A percentile compares a stretch with the other conserved stretches of the same genome.
phyloP scores from a whole-genome alignment of 2,888 invertebrate species.

The Dyspetes luteomarginatus region DNA sequence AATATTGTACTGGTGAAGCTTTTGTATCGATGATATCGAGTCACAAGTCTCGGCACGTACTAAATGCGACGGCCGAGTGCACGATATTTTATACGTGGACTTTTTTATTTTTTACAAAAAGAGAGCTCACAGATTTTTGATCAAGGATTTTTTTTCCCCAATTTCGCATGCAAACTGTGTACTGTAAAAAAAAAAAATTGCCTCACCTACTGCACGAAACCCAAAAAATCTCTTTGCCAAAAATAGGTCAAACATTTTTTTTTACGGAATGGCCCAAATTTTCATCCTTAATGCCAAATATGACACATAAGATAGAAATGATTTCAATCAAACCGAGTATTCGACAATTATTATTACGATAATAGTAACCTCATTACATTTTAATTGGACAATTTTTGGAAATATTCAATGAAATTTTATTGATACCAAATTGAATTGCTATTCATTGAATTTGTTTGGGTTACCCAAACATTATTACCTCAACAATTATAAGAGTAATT shows the following conservation, averaged over 20 bases:
- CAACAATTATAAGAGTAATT: too few relatives aligned
- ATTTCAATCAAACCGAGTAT: too few relatives aligned
- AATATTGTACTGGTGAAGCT: neutral
- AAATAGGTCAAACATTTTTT: neutral
- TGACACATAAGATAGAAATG: too few relatives aligned
- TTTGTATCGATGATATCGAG: neutral
- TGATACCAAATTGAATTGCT: too few relatives aligned
- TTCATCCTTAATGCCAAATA: too few relatives aligned
- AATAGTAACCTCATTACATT: too few relatives aligned
- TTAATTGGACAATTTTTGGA: too few relatives aligned
- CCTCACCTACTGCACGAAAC: neutral
- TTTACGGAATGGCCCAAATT: too few relatives aligned
- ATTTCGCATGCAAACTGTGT: neutral
- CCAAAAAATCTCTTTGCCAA: neutral
- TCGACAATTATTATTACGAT: too few relatives aligned
- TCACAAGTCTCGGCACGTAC: slow-evolving; percentile 11
- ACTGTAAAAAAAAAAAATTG: neutral
- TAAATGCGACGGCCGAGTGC: slow-evolving; percentile 1
- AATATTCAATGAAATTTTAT: too few relatives aligned
- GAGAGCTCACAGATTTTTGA: neutral
- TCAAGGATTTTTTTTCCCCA: neutral
- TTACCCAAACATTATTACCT: too few relatives aligned
- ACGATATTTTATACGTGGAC: neutral
- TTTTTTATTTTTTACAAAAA: neutral
- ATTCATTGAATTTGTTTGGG: too few relatives aligned